phyloP scores from a whole-genome alignment of 2,888 invertebrate genomes.

The Drosophila infuscata region DNA sequence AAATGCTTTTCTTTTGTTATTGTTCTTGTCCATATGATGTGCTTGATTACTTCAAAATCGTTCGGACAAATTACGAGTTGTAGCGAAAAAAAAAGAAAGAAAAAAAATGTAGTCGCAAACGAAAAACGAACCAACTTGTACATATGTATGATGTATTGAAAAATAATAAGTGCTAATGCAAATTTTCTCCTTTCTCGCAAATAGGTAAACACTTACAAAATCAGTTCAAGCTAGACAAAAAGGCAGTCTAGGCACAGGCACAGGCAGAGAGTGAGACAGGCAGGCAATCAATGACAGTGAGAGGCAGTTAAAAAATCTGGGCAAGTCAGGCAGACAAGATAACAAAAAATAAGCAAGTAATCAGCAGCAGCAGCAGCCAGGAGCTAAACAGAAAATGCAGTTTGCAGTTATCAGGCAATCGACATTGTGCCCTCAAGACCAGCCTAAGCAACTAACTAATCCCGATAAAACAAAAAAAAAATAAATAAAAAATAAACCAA shows the following conservation, averaged over 20 bases:
- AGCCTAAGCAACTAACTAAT: constrained; percentile 46
- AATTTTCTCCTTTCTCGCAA: constrained; percentile 82
- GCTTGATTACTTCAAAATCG: constrained; percentile 32
- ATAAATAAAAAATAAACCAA: constrained; percentile 8
- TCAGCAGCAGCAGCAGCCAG: constrained; percentile 33
- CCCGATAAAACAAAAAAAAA: constrained; percentile 36
- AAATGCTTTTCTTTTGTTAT: not conserved
- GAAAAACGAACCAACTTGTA: constrained; percentile 36
- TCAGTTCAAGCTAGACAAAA: constrained; percentile 80
- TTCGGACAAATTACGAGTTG: constrained; percentile 33
- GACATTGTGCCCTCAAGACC: constrained; percentile 45
- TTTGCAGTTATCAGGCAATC: constrained; percentile 47
- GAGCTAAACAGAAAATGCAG: constrained; percentile 48
- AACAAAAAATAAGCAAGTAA: constrained; percentile 33
- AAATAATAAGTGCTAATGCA: constrained; percentile 65
- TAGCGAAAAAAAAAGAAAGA: constrained; percentile 6
- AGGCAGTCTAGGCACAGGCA: constrained; percentile 74
- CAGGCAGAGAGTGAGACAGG: constrained; percentile 61
- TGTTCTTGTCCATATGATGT: constrained; percentile 19
- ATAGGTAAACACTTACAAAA: constrained; percentile 82
- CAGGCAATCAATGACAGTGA: constrained; percentile 60
- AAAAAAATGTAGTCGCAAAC: constrained; percentile 15
- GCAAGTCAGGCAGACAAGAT: constrained; percentile 69
- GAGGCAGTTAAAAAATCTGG: constrained; percentile 66
- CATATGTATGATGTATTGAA: constrained; percentile 20